These are phyloP conservation scores for Dicerorhinus sumatrensis DNA, from an alignment of 2,113 vertebrate species.

Conservation along the genomic window DNA sequence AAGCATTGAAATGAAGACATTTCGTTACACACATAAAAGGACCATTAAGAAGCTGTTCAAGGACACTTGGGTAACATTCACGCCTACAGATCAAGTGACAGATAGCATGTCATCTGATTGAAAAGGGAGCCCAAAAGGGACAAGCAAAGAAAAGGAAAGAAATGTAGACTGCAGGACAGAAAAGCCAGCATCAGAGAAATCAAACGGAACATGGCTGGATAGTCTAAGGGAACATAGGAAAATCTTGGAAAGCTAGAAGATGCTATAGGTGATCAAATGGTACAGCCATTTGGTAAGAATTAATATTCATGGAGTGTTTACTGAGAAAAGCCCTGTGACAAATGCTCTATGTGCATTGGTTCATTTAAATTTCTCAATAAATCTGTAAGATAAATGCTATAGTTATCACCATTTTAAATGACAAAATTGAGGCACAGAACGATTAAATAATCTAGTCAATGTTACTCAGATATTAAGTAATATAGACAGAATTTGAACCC, in stretches of 20 bases:
- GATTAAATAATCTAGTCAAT: not conserved
- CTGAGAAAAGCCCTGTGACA: not conserved
- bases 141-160: not conserved
- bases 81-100: not conserved
- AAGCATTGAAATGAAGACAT: not conserved
- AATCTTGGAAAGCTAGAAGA: not conserved
- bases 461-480: not conserved
- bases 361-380: slow-evolving; percentile 6
- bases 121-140: not conserved
- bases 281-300: not conserved
- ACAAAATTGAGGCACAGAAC: not conserved
- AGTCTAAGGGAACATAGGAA: not conserved
- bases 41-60: not conserved
- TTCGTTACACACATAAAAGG: not conserved
- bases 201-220: not conserved
- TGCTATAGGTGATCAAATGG: not conserved
- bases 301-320: not conserved
- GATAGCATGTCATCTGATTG: not conserved
- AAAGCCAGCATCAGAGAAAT: not conserved
- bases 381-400: not conserved
- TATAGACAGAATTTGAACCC: not conserved
- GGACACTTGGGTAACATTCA: not conserved
- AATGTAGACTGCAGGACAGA: not conserved
- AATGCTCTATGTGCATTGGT: not conserved
- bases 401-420: not conserved